phyloP scores from a whole-genome alignment of 2,113 vertebrate genomes.

The Cinclus cinclus region DNA sequence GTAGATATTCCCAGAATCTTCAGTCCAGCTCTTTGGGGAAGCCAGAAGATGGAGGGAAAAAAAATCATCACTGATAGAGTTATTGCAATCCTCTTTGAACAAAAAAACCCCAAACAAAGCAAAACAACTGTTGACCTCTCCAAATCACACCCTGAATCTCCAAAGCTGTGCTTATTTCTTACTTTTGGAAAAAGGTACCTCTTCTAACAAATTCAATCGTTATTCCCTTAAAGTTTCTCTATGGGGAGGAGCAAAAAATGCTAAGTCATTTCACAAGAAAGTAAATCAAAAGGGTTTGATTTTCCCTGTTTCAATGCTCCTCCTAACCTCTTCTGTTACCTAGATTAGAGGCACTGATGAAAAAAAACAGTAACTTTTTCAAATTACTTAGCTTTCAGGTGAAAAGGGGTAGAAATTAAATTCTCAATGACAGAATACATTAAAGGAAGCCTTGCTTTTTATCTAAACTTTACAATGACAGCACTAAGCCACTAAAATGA shows the following conservation, averaged over 20 bases:
- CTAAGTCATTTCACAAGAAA: conserved; percentile 10
- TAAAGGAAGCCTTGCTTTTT: conserved; percentile 26
- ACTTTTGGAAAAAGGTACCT: conserved; percentile 69
- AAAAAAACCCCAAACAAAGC: neutral
- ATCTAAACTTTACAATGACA: neutral
- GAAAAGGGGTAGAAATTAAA: conserved; percentile 1
- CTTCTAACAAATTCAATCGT: conserved; percentile 42
- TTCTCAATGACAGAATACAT: neutral
- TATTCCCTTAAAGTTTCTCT: conserved; percentile 43
- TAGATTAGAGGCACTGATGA: neutral
- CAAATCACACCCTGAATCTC: conserved; percentile 75
- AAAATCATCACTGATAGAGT: neutral
- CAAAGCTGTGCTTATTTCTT: conserved; percentile 71
- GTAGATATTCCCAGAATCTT: neutral
- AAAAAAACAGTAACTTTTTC: neutral
- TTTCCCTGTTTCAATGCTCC: neutral
- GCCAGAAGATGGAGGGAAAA: neutral
- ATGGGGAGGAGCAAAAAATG: neutral
- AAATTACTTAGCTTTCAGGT: neutral
- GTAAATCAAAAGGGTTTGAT: neutral
- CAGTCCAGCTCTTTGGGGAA: conserved; percentile 25
- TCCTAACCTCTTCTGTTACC: neutral
- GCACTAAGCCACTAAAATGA: conserved; percentile 39
- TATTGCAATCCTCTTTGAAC: conserved; percentile 36
- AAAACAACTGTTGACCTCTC: neutral